Percentiles rank a stretch among this genome's conserved stretches.
phyloP scores from a whole-genome alignment of 1,140 invertebrate genomes.

The Cydia strobilella region DNA sequence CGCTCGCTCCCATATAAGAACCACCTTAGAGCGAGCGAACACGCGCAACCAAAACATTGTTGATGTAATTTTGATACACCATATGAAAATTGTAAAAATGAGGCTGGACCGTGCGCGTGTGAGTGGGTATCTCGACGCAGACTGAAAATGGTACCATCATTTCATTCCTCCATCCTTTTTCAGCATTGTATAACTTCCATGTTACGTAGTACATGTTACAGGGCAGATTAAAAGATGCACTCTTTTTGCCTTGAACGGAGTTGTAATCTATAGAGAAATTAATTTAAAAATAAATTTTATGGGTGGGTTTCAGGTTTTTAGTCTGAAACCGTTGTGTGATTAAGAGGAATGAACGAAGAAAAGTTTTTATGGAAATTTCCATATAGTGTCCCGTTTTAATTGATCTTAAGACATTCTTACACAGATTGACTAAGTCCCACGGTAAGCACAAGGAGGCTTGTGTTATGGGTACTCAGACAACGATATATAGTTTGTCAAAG shows the following conservation, averaged over 20 bases:
- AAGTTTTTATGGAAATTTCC: too few species aligned
- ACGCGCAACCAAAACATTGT: not conserved
- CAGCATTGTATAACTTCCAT: constrained; percentile 68
- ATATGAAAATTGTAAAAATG: not conserved
- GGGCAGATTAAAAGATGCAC: constrained; percentile 24
- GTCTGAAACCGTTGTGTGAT: too few species aligned
- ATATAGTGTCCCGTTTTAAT: too few species aligned
- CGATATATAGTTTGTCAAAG: too few species aligned
- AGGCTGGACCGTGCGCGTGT: constrained; percentile 33
- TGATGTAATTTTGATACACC: not conserved
- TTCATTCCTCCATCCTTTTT: constrained; percentile 74
- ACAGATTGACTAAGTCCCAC: too few species aligned
- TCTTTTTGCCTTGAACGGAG: constrained; percentile 15
- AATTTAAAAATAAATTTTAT: not conserved
- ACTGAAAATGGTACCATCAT: constrained; percentile 77
- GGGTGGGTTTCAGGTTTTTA: not conserved
- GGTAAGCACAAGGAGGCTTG: too few species aligned
- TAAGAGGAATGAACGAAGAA: too few species aligned
- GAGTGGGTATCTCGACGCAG: constrained; percentile 60
- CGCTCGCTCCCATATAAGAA: not conserved
- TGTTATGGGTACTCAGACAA: too few species aligned
- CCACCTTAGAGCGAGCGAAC: not conserved
- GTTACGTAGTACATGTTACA: constrained; percentile 9
- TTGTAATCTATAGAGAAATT: not conserved
- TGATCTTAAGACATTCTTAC: too few species aligned